A percentile compares a stretch with the other conserved stretches of the same genome.
Conservation (phyloP, 2,797 vertebrate species). For the Columba guinea region DNA sequence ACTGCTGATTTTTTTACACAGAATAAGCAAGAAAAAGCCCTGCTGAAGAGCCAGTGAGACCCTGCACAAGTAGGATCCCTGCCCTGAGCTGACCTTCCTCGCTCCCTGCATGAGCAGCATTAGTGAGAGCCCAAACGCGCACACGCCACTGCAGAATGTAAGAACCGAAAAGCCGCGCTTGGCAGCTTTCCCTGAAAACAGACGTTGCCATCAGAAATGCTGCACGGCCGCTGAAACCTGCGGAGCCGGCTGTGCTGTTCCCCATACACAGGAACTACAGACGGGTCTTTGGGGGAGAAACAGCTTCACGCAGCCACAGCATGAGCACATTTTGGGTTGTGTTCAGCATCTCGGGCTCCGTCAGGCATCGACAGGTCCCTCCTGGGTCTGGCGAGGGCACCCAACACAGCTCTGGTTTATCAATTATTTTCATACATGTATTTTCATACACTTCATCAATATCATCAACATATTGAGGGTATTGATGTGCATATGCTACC, state of each 20-base stretch:
- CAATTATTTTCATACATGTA: rapidly evolving
- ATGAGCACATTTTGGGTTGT: rapidly evolving
- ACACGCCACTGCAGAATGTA: not conserved
- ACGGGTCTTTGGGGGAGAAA: not conserved
- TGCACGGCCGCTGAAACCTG: rapidly evolving
- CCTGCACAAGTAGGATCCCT: not conserved
- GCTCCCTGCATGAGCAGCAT: rapidly evolving
- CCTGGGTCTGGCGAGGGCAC: rapidly evolving
- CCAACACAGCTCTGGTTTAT: not conserved
- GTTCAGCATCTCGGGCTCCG: rapidly evolving
- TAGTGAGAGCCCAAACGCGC: not conserved
- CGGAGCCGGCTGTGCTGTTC: rapidly evolving
- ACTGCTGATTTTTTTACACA: too few relatives aligned
- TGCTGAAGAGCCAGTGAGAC: not conserved
- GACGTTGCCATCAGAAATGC: rapidly evolving
- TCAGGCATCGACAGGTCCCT: rapidly evolving
- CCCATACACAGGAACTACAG: not conserved
- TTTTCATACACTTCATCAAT: too few relatives aligned
- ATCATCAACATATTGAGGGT: rapidly evolving
- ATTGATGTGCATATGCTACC: rapidly evolving
- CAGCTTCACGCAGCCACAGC: rapidly evolving
- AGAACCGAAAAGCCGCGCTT: not conserved
- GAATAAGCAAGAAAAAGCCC: not conserved
- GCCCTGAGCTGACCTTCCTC: not conserved
- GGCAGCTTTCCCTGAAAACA: not conserved